Evolutionary conservation across 2,113 vertebrate species (phyloP), one percentile per base, ranked within the genome.

Genomic region (Amphiprion percula): DNA sequence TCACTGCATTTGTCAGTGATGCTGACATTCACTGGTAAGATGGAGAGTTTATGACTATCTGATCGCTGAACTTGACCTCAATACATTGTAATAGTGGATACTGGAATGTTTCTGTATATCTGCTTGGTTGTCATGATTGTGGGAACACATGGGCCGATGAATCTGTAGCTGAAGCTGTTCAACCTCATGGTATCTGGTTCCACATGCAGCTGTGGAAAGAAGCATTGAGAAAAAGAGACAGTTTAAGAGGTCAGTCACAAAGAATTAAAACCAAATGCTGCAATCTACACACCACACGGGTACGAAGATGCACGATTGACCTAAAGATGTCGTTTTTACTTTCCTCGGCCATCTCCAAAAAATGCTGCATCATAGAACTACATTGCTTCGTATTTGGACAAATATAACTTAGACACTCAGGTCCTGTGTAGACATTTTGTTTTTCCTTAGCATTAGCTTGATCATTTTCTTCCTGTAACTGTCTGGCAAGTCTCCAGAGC

Each of bases 381-480:
- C 24, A 54, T 71, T 66, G 37, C 33, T 54, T 52, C 10, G 55
- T 73, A 55, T 63, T 71, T 62, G 44, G 62, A 73, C 59, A 55
- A 78, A 80, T 33, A 70, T 53, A 74, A 28, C 23, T 76, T 19
- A 80, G 21, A 71, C 24, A 54, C 46, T 64, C 52, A 61, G 47
- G 49, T 77, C 59, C 21, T 62, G 55, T 37, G 64, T 53, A 58
- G 53, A 80, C 84, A 46, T 72, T 75, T 95, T 85, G 23, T 47
- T 56, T 77, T 85, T 95, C 52, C 26, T 93, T 91, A 93, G 94
- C 94, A 94, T 95, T 94, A 94, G 92, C 92, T 95, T 95, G 94
- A 94, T 87, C 95, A 89, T 92, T 90, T 94, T 95, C 93, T 94
- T 95, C 94, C 95, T 95, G 90, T 91, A 94, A 95, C 94, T 95